These are phyloP conservation scores for Fopius arisanus DNA, from an alignment of 1,140 invertebrate genomes.

Conservation along the genomic window DNA sequence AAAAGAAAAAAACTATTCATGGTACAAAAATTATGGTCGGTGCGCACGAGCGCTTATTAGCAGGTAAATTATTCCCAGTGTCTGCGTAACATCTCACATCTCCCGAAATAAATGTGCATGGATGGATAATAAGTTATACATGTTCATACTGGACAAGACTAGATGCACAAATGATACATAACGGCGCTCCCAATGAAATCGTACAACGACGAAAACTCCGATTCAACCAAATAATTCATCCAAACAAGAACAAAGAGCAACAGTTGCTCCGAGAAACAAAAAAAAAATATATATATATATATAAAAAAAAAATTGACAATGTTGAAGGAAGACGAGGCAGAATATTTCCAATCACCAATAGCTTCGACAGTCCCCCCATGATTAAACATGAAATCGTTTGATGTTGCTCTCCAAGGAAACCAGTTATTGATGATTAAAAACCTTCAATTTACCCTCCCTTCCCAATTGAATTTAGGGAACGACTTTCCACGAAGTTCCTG, in stretches of 20 bases:
- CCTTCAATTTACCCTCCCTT: too few species aligned
- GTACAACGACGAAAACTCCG: neutral
- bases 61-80: constrained; percentile 19
- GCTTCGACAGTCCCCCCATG: too few species aligned
- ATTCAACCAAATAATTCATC: neutral
- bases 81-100: neutral
- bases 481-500: neutral
- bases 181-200: neutral
- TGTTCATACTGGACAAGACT: constrained; percentile 52
- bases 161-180: constrained; percentile 53
- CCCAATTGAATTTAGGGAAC: too few species aligned
- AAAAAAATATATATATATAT: neutral
- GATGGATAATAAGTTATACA: constrained; percentile 39
- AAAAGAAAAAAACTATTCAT: neutral
- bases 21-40: neutral
- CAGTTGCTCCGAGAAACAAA: neutral
- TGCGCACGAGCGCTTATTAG: neutral
- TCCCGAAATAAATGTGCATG: constrained; percentile 26
- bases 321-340: neutral
- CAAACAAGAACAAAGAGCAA: constrained; percentile 10
- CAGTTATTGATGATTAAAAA: too few species aligned
- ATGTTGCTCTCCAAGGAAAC: too few species aligned
- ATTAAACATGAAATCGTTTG: too few species aligned
- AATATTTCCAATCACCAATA: too few species aligned
- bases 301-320: neutral